Evolutionary conservation across 2,113 vertebrate species (phyloP), one percentile per base, ranked within the genome.

Genomic region (Mugil cephalus): DNA sequence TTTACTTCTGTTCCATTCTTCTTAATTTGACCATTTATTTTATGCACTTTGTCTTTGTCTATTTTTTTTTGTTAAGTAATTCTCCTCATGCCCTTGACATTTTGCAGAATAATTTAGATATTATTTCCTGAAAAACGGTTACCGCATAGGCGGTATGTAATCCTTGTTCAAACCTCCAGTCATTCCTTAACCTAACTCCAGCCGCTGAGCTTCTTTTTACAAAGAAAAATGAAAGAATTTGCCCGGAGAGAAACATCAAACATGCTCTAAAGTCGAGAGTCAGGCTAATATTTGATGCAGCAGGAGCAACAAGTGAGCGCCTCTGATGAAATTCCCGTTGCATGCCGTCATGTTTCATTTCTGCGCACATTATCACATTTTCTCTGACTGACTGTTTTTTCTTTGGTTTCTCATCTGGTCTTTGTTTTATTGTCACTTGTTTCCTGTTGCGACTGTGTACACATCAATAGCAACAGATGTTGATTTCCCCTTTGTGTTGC

Each of bases 361-460:
- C 15, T 35, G 53, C 42, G 12, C n/a, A 56, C 52, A 21, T 46
- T 61, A 58, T 55, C 17, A 43, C 15, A 5, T n/a, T 59, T n/a
- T 14, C 13, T 67, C 48, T 21, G 47, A 77, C 45, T 63, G 61
- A n/a, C 35, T 64, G 36, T 38, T 21, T 53, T 50, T 55, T 43
- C 48, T 69, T 46, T 46, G 4, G 11, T 63, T 62, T 68, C 60
- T 55, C 65, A 61, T 74, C 52, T 47, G 35, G 19, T 51, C 17
- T 64, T 79, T 14, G 58, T 64, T 74, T 77, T n/a, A 30, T 34
- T 60, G 24, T 58, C 21, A 50, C 63, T 38, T 61, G 17, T 56
- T 74, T 69, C 55, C 45, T 47, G 45, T 6, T 1, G 12, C 1
- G 30, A 35, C 43, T 39, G 14, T 43, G 45, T 36, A 12, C 40